These are phyloP conservation scores for Congeria kusceri DNA, from an alignment of 2,888 invertebrate species.

Conservation along the genomic window DNA sequence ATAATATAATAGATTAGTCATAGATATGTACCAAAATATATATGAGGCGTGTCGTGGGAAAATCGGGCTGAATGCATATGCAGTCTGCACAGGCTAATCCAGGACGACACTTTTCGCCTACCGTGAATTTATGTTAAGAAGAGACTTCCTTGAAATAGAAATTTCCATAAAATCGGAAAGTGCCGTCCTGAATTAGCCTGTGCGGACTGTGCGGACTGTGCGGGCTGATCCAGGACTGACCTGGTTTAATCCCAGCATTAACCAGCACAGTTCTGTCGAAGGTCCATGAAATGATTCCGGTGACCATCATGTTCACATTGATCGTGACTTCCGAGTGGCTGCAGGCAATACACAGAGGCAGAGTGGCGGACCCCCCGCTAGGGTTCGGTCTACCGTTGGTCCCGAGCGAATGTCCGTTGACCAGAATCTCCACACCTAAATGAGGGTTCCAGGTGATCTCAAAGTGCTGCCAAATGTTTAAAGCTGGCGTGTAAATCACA, in stretches of 20 bases:
- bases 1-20: too few relatives aligned
- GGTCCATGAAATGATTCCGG: conserved; percentile 56
- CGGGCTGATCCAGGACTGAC: too few relatives aligned
- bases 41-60: too few relatives aligned
- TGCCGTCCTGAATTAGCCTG: too few relatives aligned
- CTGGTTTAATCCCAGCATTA: conserved; percentile 45
- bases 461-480: conserved; percentile 70
- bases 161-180: too few relatives aligned
- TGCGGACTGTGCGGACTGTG: too few relatives aligned
- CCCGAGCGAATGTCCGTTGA: conserved; percentile 64
- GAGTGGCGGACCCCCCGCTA: conserved; percentile 20
- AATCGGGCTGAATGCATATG: too few relatives aligned
- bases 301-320: conserved; percentile 50
- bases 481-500: conserved; percentile 45
- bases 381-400: conserved; percentile 49
- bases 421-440: conserved; percentile 64
- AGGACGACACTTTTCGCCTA: too few relatives aligned
- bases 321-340: conserved; percentile 39
- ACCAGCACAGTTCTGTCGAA: conserved; percentile 64
- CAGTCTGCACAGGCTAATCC: too few relatives aligned
- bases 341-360: conserved; percentile 58
- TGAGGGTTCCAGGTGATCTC: conserved; percentile 71
- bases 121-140: too few relatives aligned
- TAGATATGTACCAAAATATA: too few relatives aligned
- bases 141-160: too few relatives aligned